Evolutionary conservation across 2,113 vertebrate genomes (phyloP), one percentile per base, ranked within the genome.

Genomic region (Oenanthe melanoleuca): DNA sequence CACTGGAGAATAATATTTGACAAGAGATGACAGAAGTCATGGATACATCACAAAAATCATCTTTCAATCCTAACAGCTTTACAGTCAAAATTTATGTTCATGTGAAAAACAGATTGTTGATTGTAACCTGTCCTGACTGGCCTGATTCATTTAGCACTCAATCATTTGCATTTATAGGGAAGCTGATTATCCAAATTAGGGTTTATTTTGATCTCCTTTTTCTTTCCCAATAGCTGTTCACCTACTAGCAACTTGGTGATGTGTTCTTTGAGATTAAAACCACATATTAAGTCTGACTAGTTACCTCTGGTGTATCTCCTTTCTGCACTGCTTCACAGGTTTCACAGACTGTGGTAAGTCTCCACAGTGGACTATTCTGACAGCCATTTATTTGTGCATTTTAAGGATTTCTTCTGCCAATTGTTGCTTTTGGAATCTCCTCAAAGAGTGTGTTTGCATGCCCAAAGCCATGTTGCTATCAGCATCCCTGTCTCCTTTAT

Each of bases 21-120:
- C 59, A 96, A 89, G 78, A 81, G 67, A 85, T 57, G 78, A 78
- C 25, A 52, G 75, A 83, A 94, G 63, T 57, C 31, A 47, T 24
- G 72, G 66, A 80, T 83, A 78, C 1, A 5, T 31, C 60, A 88
- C 23, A 71, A 79, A 89, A 86, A 72, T 28, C 3, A 1, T 69
- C 56, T 89, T 93, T 82, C 71, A 92, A 47, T 87, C 42, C 61
- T 83, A 92, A 87, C 45, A 89, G 63, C 45, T 92, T 90, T 88
- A 77, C 38, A 89, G 52, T 44, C 44, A 88, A 79, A 94, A 95
- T 80, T 86, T 66, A 93, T 1, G 2, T 65, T 93, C 64, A 91
- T 47, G 40, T 87, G 83, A 94, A 95, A 95, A 96, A 63, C 56
- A 86, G 73, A 67, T 3, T 2, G 38, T 28, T 86, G 56, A 94